Evolutionary conservation across 2,888 invertebrate genomes (phyloP).

Genomic region (Isoperla grammatica): DNA sequence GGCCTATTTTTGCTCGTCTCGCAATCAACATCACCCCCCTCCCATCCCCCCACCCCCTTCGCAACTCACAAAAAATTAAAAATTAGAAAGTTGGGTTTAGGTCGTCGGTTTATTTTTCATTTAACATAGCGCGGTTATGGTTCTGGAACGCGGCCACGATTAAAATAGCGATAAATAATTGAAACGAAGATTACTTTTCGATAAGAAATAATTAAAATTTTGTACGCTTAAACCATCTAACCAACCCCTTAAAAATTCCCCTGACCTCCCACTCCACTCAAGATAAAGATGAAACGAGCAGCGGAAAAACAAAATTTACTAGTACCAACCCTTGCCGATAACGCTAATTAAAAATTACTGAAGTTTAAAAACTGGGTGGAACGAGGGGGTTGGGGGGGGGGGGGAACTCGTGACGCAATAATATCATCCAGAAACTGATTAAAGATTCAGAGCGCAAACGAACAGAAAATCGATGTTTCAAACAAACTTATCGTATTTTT

Average conservation of each 20-base stretch:
- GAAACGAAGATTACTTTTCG: conserved; percentile 43
- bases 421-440: conserved; percentile 25
- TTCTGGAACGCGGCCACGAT: conserved; percentile 21
- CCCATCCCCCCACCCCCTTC: background rate
- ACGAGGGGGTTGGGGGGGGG: background rate
- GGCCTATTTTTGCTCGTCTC: conserved; percentile 40
- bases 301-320: conserved; percentile 40
- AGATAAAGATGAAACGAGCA: conserved; percentile 41
- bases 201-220: conserved; percentile 48
- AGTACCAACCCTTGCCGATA: conserved; percentile 39
- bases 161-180: conserved; percentile 33
- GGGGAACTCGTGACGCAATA: conserved; percentile 19
- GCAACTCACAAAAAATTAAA: conserved; percentile 23
- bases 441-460: conserved; percentile 21
- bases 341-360: conserved; percentile 44
- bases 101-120: conserved; percentile 27
- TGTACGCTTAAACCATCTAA: conserved; percentile 42
- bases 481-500: conserved; percentile 13
- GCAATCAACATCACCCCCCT: conserved; percentile 24
- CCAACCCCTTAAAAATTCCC: conserved; percentile 14
- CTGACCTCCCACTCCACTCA: conserved; percentile 31
- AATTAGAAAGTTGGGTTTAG: conserved; percentile 20
- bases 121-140: conserved; percentile 9
- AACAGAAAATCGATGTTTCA: conserved; percentile 6
- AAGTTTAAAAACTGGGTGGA: conserved; percentile 29